phyloP scores from a whole-genome alignment of 2,113 vertebrate species.

The Brevimyrus niger region DNA sequence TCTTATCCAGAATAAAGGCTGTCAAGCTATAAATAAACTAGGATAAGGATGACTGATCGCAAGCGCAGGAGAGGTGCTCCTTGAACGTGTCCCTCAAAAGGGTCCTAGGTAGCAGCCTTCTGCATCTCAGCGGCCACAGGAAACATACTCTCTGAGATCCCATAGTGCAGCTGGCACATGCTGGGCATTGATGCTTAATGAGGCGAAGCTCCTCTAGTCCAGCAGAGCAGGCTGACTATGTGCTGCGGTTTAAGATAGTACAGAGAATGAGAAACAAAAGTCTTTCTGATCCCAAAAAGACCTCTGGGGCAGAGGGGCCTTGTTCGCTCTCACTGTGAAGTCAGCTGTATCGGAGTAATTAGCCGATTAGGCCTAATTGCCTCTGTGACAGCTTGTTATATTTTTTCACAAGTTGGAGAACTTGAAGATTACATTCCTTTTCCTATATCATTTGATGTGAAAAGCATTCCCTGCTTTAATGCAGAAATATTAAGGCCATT shows the following conservation, averaged over 20 bases:
- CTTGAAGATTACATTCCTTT: neutral
- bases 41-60: neutral
- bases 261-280: neutral
- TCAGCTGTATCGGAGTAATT: neutral
- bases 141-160: neutral
- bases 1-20: neutral
- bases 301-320: neutral
- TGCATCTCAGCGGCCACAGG: neutral
- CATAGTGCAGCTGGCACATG: neutral
- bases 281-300: neutral
- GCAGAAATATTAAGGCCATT: neutral
- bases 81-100: neutral
- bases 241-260: neutral
- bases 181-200: neutral
- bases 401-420: neutral
- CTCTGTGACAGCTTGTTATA: neutral
- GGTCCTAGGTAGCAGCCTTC: neutral
- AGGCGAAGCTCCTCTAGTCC: neutral
- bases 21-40: neutral
- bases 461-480: neutral
- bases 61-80: neutral
- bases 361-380: neutral
- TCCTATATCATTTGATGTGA: neutral
- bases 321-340: neutral
- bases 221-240: neutral